phyloP scores from a whole-genome alignment of 2,888 invertebrate genomes.

The Priocnemis perturbator region DNA sequence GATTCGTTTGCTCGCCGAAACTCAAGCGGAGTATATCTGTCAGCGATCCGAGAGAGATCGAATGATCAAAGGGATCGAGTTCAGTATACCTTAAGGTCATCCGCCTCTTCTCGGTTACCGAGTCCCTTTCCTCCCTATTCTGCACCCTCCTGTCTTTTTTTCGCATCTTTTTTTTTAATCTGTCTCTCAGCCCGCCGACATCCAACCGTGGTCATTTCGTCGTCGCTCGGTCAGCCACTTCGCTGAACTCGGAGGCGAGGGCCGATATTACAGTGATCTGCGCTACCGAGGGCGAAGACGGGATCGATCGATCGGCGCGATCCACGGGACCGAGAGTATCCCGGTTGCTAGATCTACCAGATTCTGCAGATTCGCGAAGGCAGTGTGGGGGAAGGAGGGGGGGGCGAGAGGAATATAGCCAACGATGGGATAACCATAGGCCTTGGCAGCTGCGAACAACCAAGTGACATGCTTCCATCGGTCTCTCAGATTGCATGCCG shows the following conservation, averaged over 20 bases:
- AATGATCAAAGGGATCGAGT: slow-evolving; percentile 38
- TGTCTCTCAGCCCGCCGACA: background rate
- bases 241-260: slow-evolving; percentile 25
- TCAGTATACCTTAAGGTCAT: slow-evolving; percentile 28
- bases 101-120: slow-evolving; percentile 22
- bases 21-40: slow-evolving; percentile 23
- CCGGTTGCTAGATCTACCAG: slow-evolving; percentile 16
- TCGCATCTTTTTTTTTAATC: background rate
- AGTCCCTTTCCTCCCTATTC: slow-evolving; percentile 8
- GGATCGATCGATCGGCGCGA: slow-evolving; percentile 52
- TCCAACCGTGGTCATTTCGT: background rate
- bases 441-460: slow-evolving; percentile 65
- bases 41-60: slow-evolving; percentile 21
- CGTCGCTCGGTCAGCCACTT: background rate
- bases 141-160: slow-evolving; percentile 1
- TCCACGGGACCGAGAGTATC: slow-evolving; percentile 35
- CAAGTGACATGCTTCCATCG: slow-evolving; percentile 67
- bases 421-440: slow-evolving; percentile 65
- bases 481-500: slow-evolving; percentile 62
- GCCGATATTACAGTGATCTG: slow-evolving; percentile 59
- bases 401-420: slow-evolving; percentile 34
- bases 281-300: slow-evolving; percentile 47
- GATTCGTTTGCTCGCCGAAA: background rate
- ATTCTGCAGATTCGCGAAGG: slow-evolving; percentile 46
- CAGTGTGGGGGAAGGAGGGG: slow-evolving; percentile 25